phyloP scores from a whole-genome alignment of 2,113 vertebrate species.

The Rhabdornis inornatus region DNA sequence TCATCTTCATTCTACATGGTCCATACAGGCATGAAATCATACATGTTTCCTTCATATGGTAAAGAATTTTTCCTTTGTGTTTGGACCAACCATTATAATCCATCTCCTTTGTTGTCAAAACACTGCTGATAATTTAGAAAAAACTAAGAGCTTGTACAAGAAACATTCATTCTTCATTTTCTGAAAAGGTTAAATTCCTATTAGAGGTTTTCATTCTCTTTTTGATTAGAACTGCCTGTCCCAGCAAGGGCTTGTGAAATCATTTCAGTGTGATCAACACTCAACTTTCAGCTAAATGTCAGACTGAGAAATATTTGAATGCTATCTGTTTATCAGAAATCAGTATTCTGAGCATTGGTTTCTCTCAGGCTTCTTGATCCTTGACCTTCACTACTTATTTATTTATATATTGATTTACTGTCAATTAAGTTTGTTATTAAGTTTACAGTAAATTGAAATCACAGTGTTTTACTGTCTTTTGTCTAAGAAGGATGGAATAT shows the following conservation, averaged over 20 bases:
- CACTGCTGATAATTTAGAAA: conserved; percentile 5
- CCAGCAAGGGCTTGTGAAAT: not conserved
- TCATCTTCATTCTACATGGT: not conserved
- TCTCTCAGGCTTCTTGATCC: not conserved
- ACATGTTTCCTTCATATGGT: not conserved
- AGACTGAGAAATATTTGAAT: not conserved
- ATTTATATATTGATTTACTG: not conserved
- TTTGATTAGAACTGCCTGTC: not conserved
- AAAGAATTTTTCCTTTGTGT: conserved; percentile 6
- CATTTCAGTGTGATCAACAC: not conserved
- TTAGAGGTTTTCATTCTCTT: not conserved
- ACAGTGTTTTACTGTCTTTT: not conserved
- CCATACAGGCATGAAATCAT: not conserved
- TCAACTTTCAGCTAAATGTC: not conserved
- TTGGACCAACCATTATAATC: not conserved
- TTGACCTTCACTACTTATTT: not conserved
- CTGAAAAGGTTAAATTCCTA: not conserved
- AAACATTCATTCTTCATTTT: not conserved
- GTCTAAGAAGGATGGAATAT: not conserved
- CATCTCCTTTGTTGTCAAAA: not conserved
- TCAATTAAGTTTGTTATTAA: not conserved
- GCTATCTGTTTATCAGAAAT: not conserved
- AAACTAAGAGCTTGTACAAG: not conserved
- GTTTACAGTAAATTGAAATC: not conserved
- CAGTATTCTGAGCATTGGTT: not conserved